A percentile compares a stretch with the other conserved stretches of the same genome.
Evolutionary conservation across 2,888 invertebrate genomes (phyloP).

Genomic region (Agrotis puta): DNA sequence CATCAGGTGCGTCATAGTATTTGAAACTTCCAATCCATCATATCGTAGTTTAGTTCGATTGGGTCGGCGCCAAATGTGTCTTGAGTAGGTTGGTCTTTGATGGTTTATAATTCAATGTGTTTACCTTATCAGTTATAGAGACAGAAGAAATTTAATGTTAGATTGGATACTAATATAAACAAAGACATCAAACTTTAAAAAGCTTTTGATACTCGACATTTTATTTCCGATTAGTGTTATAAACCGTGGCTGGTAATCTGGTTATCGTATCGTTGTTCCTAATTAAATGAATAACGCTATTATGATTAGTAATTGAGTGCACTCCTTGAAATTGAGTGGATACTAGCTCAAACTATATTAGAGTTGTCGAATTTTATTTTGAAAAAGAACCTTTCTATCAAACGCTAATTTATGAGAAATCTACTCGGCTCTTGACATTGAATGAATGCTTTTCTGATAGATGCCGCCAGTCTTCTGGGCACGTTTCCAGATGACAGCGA

Average conservation of each 20-base stretch:
- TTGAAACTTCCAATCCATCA: constrained; percentile 11
- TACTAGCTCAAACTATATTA: not conserved
- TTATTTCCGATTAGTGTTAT: not conserved
- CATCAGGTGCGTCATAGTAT: constrained; percentile 19
- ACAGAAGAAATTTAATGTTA: not conserved
- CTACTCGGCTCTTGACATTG: not conserved
- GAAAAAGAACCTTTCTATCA: too few species aligned
- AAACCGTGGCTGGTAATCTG: not conserved
- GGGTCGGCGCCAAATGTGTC: constrained; percentile 22
- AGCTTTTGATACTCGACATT: not conserved
- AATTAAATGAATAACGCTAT: too few species aligned
- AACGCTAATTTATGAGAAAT: not conserved
- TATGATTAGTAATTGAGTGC: not conserved
- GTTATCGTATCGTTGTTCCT: too few species aligned
- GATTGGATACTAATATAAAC: not conserved
- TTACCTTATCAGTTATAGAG: constrained; percentile 11
- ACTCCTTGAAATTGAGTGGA: not conserved
- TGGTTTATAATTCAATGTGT: constrained; percentile 16
- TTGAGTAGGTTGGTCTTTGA: constrained; percentile 20
- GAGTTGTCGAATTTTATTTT: not conserved
- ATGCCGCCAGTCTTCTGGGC: too few species aligned
- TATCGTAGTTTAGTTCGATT: constrained; percentile 1
- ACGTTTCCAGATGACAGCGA: too few species aligned
- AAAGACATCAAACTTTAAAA: not conserved
- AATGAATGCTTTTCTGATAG: too few species aligned